Conservation (phyloP, 2,888 invertebrate species). For the Drosophila formosana region DNA sequence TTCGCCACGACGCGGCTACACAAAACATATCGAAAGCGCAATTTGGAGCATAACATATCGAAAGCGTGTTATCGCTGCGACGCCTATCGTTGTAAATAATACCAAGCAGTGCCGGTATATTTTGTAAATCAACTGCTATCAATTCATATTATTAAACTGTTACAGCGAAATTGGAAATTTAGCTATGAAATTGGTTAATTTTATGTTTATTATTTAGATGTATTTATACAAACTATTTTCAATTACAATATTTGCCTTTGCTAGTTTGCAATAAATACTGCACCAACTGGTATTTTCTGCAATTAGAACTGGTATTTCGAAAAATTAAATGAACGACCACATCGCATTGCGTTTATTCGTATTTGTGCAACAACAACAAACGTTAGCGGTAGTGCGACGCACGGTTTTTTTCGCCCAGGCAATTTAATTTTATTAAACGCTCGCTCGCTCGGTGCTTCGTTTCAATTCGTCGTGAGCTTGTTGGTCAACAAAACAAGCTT, state of each 20-base stretch:
- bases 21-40: not conserved
- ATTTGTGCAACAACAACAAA: constrained; percentile 44
- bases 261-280: no score
- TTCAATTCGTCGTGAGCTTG: constrained; percentile 39
- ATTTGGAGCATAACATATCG: not conserved
- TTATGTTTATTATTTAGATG: no score
- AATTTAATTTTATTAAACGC: constrained; percentile 46
- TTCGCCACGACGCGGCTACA: constrained; percentile 33
- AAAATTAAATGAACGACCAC: not conserved
- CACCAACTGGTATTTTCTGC: not conserved
- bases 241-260: no score
- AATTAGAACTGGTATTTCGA: not conserved
- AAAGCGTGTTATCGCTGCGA: not conserved
- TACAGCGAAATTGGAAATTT: no score
- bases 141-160: no score
- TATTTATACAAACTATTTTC: no score
- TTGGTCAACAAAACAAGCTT: constrained; percentile 39
- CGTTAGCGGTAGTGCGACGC: constrained; percentile 46
- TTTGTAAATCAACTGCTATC: no score
- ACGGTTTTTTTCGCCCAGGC: constrained; percentile 33
- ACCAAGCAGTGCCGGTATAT: no score
- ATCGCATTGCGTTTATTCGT: not conserved
- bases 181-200: no score
- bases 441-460: constrained; percentile 38
- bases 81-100: not conserved